Base-by-base conservation (phyloP, 2,797 vertebrate species). In the Lates japonicus region DNA sequence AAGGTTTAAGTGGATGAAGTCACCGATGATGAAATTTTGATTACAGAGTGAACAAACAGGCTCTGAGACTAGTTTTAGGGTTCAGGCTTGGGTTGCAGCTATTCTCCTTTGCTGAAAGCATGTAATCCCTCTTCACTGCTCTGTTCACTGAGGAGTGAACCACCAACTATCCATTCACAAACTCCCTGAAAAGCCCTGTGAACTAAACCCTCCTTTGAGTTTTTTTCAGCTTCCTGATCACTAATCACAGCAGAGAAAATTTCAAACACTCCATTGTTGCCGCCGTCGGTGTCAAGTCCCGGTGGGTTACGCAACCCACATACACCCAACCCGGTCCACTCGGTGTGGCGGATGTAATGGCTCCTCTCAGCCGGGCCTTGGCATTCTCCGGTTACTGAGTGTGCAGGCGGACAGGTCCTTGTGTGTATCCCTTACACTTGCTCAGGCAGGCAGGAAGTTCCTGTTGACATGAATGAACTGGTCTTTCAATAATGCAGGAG, bases 401-500 rank as follows among this genome's bases (percentile, higher is more conserved):
- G 87, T 73, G 82, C 80, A 22, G 70, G 81, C 75, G 72, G 79
- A 90, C 87, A 75, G 85, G 87, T 84, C 82, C 87, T 75, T 78
- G 64, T 85, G 86, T 86, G 85, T 88, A 89, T 92, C 92, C 66
- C 87, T 90, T 93, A 91, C 89, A 91, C 86, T 88, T 75, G 90
- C 85, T 87, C 77, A 79, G 89, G 90, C 87, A 88, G 85, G 80
- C 87, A 93, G 92, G 93, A 94, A 93, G 93, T 90, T 92, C 90
- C 92, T 88, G 87, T 92, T 87, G 86, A 91, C 93, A 92, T 90
- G 86, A 91, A 88, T 90, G 86, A 92, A 89, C 92, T 77, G 74
- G 83, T 80, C 86, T 89, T 90, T 94, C 89, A 94, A 94, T 93
- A 92, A 93, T 92, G 89, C 88, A 93, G 81, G 71, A 88, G 80